A percentile compares a stretch with the other conserved stretches of the same genome.
phyloP scores from a whole-genome alignment of 2,888 invertebrate species.

The Drosophila paramelanica region DNA sequence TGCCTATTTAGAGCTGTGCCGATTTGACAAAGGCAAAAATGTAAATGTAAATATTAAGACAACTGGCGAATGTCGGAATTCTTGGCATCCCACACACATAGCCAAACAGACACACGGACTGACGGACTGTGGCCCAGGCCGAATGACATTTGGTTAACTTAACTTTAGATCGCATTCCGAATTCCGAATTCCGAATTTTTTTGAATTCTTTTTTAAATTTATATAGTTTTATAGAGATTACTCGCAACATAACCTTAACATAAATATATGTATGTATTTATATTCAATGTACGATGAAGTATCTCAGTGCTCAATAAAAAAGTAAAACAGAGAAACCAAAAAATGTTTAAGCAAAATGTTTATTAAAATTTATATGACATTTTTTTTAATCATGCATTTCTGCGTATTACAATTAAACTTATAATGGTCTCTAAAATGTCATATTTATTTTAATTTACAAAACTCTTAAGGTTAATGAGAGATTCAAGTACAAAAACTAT shows the following conservation, averaged over 20 bases:
- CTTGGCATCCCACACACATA: conserved; percentile 35
- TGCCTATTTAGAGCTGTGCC: conserved; percentile 41
- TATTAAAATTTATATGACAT: too few relatives aligned
- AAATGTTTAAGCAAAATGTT: too few relatives aligned
- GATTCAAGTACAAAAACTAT: too few relatives aligned
- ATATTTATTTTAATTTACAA: too few relatives aligned
- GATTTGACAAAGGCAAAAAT: conserved; percentile 55
- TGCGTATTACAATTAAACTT: too few relatives aligned
- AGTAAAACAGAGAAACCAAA: not conserved
- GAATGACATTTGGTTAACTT: conserved; percentile 2
- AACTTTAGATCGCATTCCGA: not conserved
- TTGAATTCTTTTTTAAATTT: not conserved
- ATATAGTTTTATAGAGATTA: too few relatives aligned
- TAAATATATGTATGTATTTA: not conserved
- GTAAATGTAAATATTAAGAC: conserved; percentile 52
- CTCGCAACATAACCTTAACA: not conserved
- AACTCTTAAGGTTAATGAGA: too few relatives aligned
- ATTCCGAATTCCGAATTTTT: too few relatives aligned
- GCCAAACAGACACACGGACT: conserved; percentile 1
- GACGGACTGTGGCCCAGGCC: not conserved
- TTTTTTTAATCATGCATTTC: too few relatives aligned
- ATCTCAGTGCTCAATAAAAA: not conserved
- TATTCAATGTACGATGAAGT: too few relatives aligned
- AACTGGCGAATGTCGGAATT: conserved; percentile 42
- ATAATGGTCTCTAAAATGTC: too few relatives aligned